phyloP scores from a whole-genome alignment of 2,797 vertebrate species.

The Aldrovandia affinis region DNA sequence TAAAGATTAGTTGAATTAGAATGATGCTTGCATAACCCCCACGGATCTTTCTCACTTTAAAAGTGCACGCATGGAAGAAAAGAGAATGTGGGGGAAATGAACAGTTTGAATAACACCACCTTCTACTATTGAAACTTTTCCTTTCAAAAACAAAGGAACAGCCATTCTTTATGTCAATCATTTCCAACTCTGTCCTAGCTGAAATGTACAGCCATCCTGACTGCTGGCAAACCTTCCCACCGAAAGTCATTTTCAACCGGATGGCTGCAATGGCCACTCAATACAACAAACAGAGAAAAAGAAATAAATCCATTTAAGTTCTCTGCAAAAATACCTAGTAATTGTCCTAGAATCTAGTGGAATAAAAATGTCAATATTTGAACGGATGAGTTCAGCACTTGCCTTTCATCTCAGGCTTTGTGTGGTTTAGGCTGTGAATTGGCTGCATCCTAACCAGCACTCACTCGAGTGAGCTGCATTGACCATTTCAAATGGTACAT shows the following conservation, averaged over 20 bases:
- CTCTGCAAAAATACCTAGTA: not conserved
- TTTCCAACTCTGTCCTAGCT: not conserved
- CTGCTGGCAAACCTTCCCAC: not conserved
- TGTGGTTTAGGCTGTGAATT: not conserved
- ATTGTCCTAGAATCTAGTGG: not conserved
- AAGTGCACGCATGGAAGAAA: constrained; percentile 15
- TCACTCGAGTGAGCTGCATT: not conserved
- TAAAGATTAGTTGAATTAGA: constrained; percentile 74
- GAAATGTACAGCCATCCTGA: not conserved
- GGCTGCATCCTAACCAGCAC: not conserved
- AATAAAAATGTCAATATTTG: not conserved
- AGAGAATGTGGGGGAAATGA: not conserved
- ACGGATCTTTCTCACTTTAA: constrained; percentile 69
- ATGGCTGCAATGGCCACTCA: not conserved
- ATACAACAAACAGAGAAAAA: not conserved
- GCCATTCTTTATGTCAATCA: not conserved
- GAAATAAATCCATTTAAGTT: not conserved
- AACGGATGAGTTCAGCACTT: not conserved
- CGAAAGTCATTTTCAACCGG: not conserved
- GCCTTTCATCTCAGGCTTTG: not conserved
- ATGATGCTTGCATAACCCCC: constrained; percentile 71
- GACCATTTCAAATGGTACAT: not conserved
- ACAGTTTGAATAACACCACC: not conserved
- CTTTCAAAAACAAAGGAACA: constrained; percentile 4
- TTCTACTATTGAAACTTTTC: not conserved